Conservation (phyloP, 2,797 vertebrate species). For the Cyprinella venusta region DNA sequence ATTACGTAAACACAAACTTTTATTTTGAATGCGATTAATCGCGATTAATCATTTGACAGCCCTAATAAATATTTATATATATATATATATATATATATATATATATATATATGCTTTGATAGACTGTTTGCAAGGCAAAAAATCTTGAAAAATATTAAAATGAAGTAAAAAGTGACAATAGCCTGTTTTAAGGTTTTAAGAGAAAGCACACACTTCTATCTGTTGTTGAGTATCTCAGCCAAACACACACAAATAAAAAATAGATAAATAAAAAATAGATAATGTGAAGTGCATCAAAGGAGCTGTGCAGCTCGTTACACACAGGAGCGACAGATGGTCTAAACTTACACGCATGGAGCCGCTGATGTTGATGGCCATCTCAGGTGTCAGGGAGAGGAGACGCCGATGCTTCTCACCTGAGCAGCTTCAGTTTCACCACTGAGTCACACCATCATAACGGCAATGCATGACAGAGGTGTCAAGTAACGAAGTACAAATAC, state of each 20-base stretch:
- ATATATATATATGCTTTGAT: background rate
- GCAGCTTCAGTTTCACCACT: slow-evolving; percentile 25
- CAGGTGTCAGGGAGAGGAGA: slow-evolving; percentile 42
- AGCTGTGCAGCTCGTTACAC: background rate
- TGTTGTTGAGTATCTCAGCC: background rate
- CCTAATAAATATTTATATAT: too few relatives aligned
- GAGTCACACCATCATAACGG: background rate
- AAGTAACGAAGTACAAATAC: too few relatives aligned
- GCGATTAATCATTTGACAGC: too few relatives aligned
- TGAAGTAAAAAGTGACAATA: background rate
- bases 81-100: too few relatives aligned
- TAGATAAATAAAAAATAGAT: background rate
- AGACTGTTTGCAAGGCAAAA: background rate
- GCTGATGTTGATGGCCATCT: slow-evolving; percentile 49
- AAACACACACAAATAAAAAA: background rate
- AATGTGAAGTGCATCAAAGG: background rate
- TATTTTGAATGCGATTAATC: too few relatives aligned
- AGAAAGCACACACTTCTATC: background rate
- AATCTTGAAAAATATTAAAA: background rate
- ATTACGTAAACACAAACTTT: too few relatives aligned
- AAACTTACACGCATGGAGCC: slow-evolving; percentile 43
- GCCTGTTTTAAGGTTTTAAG: too few relatives aligned
- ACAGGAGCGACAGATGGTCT: background rate
- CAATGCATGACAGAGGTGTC: too few relatives aligned
- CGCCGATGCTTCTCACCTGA: slow-evolving; percentile 41